Percentiles rank a stretch among this genome's conserved stretches.
Evolutionary conservation across 2,888 invertebrate genomes (phyloP).

Genomic region (Strigamia crassipes): DNA sequence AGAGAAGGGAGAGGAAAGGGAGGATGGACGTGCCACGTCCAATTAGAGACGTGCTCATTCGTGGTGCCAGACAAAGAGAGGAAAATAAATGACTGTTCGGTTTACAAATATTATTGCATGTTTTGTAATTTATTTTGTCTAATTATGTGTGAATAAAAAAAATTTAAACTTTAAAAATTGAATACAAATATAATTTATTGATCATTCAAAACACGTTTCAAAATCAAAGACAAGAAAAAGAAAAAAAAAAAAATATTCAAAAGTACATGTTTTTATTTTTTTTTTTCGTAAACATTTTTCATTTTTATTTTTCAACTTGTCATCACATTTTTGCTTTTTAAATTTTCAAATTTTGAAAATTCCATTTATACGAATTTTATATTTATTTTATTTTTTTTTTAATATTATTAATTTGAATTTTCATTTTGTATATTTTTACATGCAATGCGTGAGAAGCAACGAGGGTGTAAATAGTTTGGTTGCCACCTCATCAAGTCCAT

Average conservation of each 20-base stretch:
- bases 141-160: background rate
- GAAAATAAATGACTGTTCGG: background rate
- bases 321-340: background rate
- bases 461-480: constrained; percentile 25
- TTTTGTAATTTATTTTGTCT: constrained; percentile 16
- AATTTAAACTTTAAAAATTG: background rate
- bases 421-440: constrained; percentile 15
- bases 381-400: background rate
- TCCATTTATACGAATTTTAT: background rate
- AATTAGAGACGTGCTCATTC: constrained; percentile 39
- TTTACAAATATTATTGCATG: background rate
- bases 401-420: background rate
- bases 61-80: constrained; percentile 23
- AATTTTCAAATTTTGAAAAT: background rate
- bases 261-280: background rate
- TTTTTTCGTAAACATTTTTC: background rate
- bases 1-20: background rate
- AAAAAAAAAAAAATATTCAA: background rate
- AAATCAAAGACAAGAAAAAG: no score
- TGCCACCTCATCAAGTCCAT: constrained; percentile 28
- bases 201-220: no score
- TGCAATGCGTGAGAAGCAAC: constrained; percentile 26
- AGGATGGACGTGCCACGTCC: constrained; percentile 13
- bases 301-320: background rate
- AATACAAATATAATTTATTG: no score